Evolutionary conservation across 2,113 vertebrate genomes (phyloP), one percentile per base, ranked within the genome.

Genomic region (Ceyx margarethae): DNA sequence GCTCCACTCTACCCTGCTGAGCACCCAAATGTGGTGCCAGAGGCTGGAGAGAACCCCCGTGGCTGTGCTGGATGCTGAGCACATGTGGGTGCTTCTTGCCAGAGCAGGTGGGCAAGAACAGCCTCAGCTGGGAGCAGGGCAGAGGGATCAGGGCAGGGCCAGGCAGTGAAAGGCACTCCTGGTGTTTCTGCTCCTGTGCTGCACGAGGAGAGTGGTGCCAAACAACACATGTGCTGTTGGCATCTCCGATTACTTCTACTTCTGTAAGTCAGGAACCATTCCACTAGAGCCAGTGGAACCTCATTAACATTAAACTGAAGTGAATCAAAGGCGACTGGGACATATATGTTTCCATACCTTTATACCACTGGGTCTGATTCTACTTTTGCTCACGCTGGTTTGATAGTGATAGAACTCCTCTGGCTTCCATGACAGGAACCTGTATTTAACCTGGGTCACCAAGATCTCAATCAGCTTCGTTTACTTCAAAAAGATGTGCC

Each of bases 1-100:
- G 1, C 19, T 9, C 45, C 61, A 2, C 69, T 4, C 1, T 5
- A 17, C 56, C 50, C 54, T 0, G 23, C 64, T 5, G 2, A 0
- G 0, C 1, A 14, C 35, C 0, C 0, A 0, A 22, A 8, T 0
- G 2, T 0, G 1, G 31, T 46, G 69, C 33, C 68, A 19, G 50
- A 50, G 71, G 62, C 40, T 37, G 42, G 56, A 31, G 40, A 58
- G 28, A 62, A 4, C 13, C 37, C 43, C 61, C 8, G 0, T 2
- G 29, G 50, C 43, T 2, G 2, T 53, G 64, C 90, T 54, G 31
- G 19, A n/a, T 1, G 9, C 73, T 53, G 61, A 33, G 31, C 22
- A 37, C 5, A 1, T 2, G 13, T 1, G 4, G 61, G 54, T 87
- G 45, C 48, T 48, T 26, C 86, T 67, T 56, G 51, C 43, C 48